Evolutionary conservation across 1,140 invertebrate species (phyloP), one percentile per base, ranked within the genome.

Genomic region (Lutraria rhynchaena): DNA sequence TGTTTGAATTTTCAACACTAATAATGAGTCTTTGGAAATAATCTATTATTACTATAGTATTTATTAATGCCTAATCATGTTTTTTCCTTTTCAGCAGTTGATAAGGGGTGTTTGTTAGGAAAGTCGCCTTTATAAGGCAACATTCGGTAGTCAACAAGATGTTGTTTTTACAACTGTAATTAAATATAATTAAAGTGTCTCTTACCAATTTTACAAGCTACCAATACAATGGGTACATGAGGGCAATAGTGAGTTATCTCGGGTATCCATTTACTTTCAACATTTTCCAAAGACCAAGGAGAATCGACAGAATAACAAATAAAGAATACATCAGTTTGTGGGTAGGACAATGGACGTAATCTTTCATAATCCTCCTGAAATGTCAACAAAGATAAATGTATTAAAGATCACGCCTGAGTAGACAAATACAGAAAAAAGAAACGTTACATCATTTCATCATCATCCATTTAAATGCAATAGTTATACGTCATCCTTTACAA

Each of bases 271-370:
- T 93, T 86, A 1, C 5, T 1, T 49, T 65, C 51, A 15, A 86
- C 63, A 60, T 85, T 86, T 65, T 84, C 84, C 29, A 86, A 70
- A n/a, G 84, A 86, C 27, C 60, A 44, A 17, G 31, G 27, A n/a
- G 35, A 74, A 0, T 53, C 80, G 9, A 87, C 37, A 3, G 69
- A 69, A 76, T 86, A 87, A 73, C 86, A 87, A 2, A 87, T 44
- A 19, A 87, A 73, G 44, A 86, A 83, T 17, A 87, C 83, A 31
- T 87, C 86, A 9, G 86, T 85, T 15, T 67, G 44, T 97, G 98
- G 98, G 94, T 99, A 99, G 93, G 96, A 98, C 73, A 92, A 90
- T 99, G n/a, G n/a, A n/a, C n/a, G n/a, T n/a, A n/a, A n/a, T n/a
- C n/a, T n/a, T n/a, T n/a, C n/a, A n/a, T n/a, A 98, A 94, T 98